These are phyloP conservation scores for Forbesichthys agassizii DNA, from an alignment of 2,113 vertebrate genomes.

Conservation along the genomic window DNA sequence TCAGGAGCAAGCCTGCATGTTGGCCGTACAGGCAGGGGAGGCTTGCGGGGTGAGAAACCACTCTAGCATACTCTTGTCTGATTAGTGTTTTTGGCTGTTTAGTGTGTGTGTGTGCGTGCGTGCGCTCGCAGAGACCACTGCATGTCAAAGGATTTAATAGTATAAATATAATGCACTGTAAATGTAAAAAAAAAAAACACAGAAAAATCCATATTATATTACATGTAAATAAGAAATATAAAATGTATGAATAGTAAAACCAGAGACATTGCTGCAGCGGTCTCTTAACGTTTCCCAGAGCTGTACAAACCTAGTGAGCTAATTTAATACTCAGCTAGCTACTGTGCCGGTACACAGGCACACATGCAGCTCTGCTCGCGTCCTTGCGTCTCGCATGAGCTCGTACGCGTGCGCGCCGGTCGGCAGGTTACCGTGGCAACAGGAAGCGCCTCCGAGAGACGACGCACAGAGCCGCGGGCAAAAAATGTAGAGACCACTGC, in stretches of 20 bases:
- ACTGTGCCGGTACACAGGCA: background rate
- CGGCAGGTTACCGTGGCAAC: slow-evolving; percentile 58
- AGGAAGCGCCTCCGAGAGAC: slow-evolving; percentile 19
- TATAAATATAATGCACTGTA: too few species aligned
- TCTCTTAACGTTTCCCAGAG: too few species aligned
- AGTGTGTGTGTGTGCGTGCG: background rate
- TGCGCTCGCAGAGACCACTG: slow-evolving; percentile 6
- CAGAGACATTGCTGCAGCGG: too few species aligned
- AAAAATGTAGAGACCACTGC: too few species aligned
- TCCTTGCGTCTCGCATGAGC: slow-evolving; percentile 43
- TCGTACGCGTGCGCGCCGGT: slow-evolving; percentile 45
- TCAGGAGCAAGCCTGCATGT: background rate
- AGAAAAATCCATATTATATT: too few species aligned
- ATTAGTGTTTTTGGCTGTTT: background rate
- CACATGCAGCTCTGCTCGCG: background rate
- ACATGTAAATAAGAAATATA: too few species aligned
- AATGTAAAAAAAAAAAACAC: too few species aligned
- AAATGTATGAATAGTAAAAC: too few species aligned
- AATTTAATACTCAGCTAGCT: slow-evolving; percentile 57
- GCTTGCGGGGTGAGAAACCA: background rate
- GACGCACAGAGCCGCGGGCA: background rate
- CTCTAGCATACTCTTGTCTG: background rate
- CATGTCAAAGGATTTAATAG: too few species aligned
- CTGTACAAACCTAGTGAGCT: slow-evolving; percentile 38
- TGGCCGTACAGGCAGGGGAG: background rate